Percentiles rank a stretch among this genome's conserved stretches.
Conservation (phyloP, 2,113 vertebrate species). For the Engystomops pustulosus region DNA sequence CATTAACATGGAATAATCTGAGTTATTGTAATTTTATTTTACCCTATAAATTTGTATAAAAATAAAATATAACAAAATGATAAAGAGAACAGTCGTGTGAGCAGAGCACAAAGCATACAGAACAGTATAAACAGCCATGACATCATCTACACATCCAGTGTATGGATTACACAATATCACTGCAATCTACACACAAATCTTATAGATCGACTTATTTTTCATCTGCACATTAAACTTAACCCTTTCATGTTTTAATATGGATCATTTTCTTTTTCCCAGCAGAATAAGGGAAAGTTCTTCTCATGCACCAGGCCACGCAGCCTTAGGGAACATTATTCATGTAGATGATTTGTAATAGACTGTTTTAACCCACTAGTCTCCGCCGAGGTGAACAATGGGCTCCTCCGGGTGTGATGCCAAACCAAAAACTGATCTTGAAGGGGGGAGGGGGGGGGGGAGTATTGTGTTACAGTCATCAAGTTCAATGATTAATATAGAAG, state of each 20-base stretch:
- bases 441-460: no score
- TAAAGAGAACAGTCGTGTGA: no score
- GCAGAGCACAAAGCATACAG: no score
- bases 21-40: no score
- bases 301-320: neutral
- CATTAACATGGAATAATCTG: no score
- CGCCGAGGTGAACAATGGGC: neutral
- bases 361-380: slow-evolving; percentile 12
- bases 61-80: no score
- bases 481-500: slow-evolving; percentile 10
- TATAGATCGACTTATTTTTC: neutral
- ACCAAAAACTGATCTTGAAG: neutral
- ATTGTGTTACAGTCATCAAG: slow-evolving; percentile 6
- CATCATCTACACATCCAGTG: neutral
- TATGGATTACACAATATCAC: neutral
- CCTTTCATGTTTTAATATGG: neutral
- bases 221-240: neutral
- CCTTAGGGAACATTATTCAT: neutral
- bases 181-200: neutral
- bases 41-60: no score
- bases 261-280: neutral
- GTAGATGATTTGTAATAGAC: neutral
- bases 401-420: neutral
- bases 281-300: neutral
- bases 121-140: neutral